Conservation (phyloP, 2,113 vertebrate species). For the Notothenia coriiceps region DNA sequence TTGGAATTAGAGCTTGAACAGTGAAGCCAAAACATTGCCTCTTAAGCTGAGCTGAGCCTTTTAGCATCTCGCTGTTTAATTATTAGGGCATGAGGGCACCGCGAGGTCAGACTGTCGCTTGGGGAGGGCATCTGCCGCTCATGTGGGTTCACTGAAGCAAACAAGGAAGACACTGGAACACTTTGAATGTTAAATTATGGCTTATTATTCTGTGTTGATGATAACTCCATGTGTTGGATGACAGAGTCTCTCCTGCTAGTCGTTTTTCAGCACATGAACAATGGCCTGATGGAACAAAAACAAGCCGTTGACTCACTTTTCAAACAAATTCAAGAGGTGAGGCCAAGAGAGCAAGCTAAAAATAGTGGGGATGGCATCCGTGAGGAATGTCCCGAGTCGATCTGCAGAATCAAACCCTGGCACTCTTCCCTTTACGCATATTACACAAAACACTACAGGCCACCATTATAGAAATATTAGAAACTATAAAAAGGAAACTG, state of each 20-base stretch:
- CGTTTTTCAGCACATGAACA: constrained; percentile 9
- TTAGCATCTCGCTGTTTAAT: constrained; percentile 62
- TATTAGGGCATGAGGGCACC: constrained; percentile 63
- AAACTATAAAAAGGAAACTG: constrained; percentile 25
- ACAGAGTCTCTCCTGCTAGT: background rate
- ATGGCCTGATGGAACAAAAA: constrained; percentile 28
- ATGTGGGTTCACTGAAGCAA: constrained; percentile 44
- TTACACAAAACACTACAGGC: constrained; percentile 23
- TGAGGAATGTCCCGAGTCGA: constrained; percentile 66
- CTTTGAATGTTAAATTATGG: constrained; percentile 30
- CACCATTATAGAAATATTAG: background rate
- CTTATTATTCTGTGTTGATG: constrained; percentile 26
- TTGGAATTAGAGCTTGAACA: constrained; percentile 35
- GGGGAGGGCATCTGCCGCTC: constrained; percentile 38
- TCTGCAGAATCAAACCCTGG: constrained; percentile 37
- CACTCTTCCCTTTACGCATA: constrained; percentile 15
- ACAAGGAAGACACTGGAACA: constrained; percentile 38
- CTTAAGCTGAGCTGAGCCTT: constrained; percentile 51
- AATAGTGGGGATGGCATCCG: constrained; percentile 68
- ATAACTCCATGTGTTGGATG: constrained; percentile 15
- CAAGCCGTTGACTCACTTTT: constrained; percentile 53
- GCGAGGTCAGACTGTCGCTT: constrained; percentile 51
- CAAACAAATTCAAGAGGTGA: constrained; percentile 68
- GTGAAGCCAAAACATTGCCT: constrained; percentile 48
- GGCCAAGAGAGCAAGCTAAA: constrained; percentile 59